Evolutionary conservation across 2,888 invertebrate genomes (phyloP).

Genomic region (Scotopteryx bipunctaria): DNA sequence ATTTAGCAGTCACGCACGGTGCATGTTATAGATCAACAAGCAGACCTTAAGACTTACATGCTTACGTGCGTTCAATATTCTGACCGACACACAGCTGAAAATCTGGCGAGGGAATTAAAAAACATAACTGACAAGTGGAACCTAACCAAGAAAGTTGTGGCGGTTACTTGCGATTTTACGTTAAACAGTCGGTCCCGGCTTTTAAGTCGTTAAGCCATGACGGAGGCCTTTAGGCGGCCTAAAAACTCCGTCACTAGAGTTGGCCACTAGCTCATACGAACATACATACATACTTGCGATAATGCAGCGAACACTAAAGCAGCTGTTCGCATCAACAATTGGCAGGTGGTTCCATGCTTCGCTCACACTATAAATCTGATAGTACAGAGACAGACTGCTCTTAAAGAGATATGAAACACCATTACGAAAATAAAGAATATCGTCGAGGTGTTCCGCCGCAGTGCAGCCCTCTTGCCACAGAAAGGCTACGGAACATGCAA

Average conservation of each 20-base stretch:
- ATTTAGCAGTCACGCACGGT: slow-evolving; percentile 6
- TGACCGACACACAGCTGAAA: slow-evolving; percentile 9
- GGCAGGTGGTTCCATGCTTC: slow-evolving; percentile 27
- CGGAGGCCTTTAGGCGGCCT: too few relatives aligned
- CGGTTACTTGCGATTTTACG: too few relatives aligned
- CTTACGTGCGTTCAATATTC: background rate
- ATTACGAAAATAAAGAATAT: background rate
- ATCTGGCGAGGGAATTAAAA: slow-evolving; percentile 8
- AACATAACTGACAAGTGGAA: slow-evolving; percentile 8
- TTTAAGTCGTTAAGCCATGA: too few relatives aligned
- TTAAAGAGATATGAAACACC: slow-evolving; percentile 13
- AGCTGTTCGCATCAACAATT: slow-evolving; percentile 16
- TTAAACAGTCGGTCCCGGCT: too few relatives aligned
- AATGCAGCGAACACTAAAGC: slow-evolving; percentile 24
- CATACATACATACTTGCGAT: too few relatives aligned
- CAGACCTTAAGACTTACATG: background rate
- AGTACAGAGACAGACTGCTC: slow-evolving; percentile 11
- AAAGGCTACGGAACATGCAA: background rate
- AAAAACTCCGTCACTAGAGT: too few relatives aligned
- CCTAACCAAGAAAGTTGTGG: slow-evolving; percentile 1
- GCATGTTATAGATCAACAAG: background rate
- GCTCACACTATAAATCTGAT: slow-evolving; percentile 25
- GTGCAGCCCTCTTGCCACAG: slow-evolving; percentile 3
- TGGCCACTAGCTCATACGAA: too few relatives aligned
- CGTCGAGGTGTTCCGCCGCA: background rate